Evolutionary conservation across 1,140 invertebrate genomes (phyloP).

Genomic region (Bombus pascuorum): DNA sequence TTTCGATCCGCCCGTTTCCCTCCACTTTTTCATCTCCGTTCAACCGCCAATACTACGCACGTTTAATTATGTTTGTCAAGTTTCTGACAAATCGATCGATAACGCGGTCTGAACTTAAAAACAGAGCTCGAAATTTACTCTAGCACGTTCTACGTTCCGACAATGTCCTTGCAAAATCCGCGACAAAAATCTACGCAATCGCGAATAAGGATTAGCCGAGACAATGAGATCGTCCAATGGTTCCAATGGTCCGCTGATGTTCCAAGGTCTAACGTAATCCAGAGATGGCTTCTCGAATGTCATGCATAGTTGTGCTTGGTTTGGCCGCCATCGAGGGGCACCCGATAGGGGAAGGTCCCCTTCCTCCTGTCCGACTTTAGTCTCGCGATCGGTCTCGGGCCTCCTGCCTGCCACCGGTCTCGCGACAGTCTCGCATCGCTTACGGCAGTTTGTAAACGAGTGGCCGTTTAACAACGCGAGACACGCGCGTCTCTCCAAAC

Average conservation of each 20-base stretch:
- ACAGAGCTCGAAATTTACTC: background rate
- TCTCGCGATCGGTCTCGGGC: conserved; percentile 10
- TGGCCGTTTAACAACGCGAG: conserved; percentile 59
- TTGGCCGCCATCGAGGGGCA: conserved; percentile 54
- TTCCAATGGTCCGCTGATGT: no score
- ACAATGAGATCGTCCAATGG: background rate
- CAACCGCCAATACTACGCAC: background rate
- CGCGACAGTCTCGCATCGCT: conserved; percentile 54
- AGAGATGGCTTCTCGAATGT: conserved; percentile 2
- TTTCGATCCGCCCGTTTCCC: background rate
- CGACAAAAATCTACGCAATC: no score
- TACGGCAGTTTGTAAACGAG: conserved; percentile 60
- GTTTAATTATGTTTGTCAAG: conserved; percentile 1
- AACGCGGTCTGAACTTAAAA: background rate
- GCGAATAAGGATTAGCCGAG: no score
- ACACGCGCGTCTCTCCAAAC: conserved; percentile 27
- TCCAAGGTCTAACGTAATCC: background rate
- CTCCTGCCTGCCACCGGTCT: background rate
- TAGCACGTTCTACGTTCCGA: no score
- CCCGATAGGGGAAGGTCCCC: conserved; percentile 63
- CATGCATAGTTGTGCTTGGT: background rate
- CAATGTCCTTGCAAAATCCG: no score
- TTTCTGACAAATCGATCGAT: conserved; percentile 12
- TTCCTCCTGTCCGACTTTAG: conserved; percentile 34
- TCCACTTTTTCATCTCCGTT: background rate